Evolutionary conservation across 2,888 invertebrate genomes (phyloP), one percentile per base, ranked within the genome.

Genomic region (Ceriagrion tenellum): DNA sequence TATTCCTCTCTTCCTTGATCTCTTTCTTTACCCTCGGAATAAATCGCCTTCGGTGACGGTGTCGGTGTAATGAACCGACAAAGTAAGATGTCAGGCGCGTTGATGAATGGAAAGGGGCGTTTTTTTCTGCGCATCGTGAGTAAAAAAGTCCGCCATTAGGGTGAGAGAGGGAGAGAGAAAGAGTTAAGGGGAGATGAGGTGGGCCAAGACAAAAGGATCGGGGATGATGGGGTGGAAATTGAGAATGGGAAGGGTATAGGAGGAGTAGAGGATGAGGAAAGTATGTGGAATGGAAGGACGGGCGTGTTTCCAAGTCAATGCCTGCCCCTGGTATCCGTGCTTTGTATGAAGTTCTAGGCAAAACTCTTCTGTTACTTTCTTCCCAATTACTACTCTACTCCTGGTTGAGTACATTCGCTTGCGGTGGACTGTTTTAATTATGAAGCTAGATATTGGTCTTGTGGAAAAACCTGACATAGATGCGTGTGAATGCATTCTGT

Each of bases 41-140:
- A 91, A 91, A 63, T 91, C 91, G 91, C 91, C 93, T 69, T 63
- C 93, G 93, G 93, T 47, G 69, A 47, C 69, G 93, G 59, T 55
- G 91, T 59, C 59, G 59, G 47, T 74, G 93, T 93, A 93, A 93
- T 93, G 93, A 93, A 93, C 93, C 93, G 93, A 93, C 93, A 93
- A 93, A 93, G 93, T 93, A 74, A 93, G 93, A 93, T 69, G 93
- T 93, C 93, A 93, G 69, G 55, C 26, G 93, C 56, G 93, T 93
- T 93, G 93, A 93, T 93, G 93, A 93, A 93, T 93, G 93, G 93
- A 93, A 74, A 26, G 69, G 69, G 74, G 69, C 30, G 93, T 4
- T 91, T 91, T 91, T 91, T 91, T 91, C 23, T 63, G 40, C 47
- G 89, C 13, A 13, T n/a, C 81, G 63, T 63, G 91, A 63, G 59